Conservation (phyloP, 2,888 invertebrate genomes). For the Aradus depressus region DNA sequence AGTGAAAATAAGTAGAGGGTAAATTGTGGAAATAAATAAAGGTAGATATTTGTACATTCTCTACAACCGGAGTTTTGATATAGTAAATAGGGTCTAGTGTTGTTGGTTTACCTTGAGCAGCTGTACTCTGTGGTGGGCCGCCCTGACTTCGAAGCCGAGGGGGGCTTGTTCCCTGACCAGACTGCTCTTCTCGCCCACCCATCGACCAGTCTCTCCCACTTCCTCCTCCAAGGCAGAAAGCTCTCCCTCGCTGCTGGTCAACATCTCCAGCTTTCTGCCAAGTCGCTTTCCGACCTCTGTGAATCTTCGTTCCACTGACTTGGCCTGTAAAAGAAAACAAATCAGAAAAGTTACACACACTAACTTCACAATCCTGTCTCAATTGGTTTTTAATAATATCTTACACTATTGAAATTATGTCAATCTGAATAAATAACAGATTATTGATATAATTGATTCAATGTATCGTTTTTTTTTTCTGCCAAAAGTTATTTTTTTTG, state of each 20-base stretch:
- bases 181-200: conserved; percentile 63
- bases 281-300: conserved; percentile 74
- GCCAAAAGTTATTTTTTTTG: too few relatives aligned
- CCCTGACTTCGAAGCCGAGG: conserved; percentile 64
- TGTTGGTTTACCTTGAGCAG: conserved; percentile 47
- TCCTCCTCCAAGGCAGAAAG: conserved; percentile 70
- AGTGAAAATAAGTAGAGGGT: too few relatives aligned
- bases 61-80: neutral
- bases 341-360: neutral
- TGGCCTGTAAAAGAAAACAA: conserved; percentile 44
- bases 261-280: conserved; percentile 68
- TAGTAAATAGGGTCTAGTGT: neutral
- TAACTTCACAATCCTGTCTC: neutral
- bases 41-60: too few relatives aligned
- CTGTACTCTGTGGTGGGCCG: conserved; percentile 61
- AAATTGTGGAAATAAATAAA: too few relatives aligned
- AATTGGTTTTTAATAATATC: neutral
- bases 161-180: conserved; percentile 54
- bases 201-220: conserved; percentile 64
- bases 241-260: conserved; percentile 73
- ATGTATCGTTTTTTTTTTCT: too few relatives aligned
- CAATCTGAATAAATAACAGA: too few relatives aligned
- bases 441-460: too few relatives aligned
- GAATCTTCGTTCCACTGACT: conserved; percentile 70
- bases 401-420: too few relatives aligned